Percentiles rank a stretch among this genome's conserved stretches.
Evolutionary conservation across 2,888 invertebrate species (phyloP).

Genomic region (Cheilosia scutellata): DNA sequence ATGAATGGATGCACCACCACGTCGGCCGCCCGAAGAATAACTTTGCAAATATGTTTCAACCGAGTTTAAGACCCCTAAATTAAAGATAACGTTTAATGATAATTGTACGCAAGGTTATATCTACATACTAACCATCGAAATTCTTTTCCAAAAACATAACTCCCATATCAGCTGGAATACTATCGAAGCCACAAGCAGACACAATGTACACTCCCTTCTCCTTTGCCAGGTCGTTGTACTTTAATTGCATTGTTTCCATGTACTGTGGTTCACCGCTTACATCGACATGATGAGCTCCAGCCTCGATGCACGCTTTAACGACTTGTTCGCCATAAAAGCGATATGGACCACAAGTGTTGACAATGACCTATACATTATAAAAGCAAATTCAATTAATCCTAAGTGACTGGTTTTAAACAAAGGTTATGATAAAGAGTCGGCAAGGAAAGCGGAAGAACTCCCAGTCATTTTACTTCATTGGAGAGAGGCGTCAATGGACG

Average conservation of each 20-base stretch:
- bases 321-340: constrained; percentile 95
- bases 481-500: too few species aligned
- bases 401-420: background rate
- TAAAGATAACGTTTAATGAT: constrained; percentile 80
- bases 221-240: constrained; percentile 90
- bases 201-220: constrained; percentile 93
- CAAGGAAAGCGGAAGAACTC: too few species aligned
- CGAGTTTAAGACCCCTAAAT: constrained; percentile 88
- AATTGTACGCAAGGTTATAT: too few species aligned
- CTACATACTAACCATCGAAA: constrained; percentile 88
- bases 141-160: constrained; percentile 90
- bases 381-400: background rate
- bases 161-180: constrained; percentile 95
- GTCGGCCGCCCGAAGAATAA: constrained; percentile 79
- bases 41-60: constrained; percentile 89
- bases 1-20: constrained; percentile 86
- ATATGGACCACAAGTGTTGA: constrained; percentile 97
- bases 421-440: background rate
- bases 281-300: constrained; percentile 94
- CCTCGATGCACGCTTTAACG: constrained; percentile 93
- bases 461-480: too few species aligned
- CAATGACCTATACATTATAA: constrained; percentile 83
- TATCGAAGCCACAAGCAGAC: constrained; percentile 97
- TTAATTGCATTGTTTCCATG: constrained; percentile 93
- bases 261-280: constrained; percentile 97